Evolutionary conservation across 2,797 vertebrate species (phyloP), one percentile per base, ranked within the genome.

Genomic region (Chelon auratus): DNA sequence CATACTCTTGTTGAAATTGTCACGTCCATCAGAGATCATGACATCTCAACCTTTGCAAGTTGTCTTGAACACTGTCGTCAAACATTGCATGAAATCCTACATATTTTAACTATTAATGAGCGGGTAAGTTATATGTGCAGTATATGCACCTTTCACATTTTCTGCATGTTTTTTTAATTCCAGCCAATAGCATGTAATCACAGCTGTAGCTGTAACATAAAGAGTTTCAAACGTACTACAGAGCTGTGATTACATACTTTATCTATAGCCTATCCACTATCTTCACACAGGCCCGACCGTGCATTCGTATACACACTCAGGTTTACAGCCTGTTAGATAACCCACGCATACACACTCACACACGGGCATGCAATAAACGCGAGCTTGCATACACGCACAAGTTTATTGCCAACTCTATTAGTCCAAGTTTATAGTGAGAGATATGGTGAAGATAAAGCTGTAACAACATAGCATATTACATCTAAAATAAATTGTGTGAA

Each of bases 401-500:
- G 6, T 81, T 81, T 77, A 81, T 62, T 26, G 66, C 52, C 69
- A 9, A 36, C 52, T 62, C 13, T 45, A 78, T 85, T 75, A 75
- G 40, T 62, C 22, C 22, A 24, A 18, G 64, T 80, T 89, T 79
- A 87, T 64, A 63, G 55, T 18, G 3, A 17, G 37, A 75, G 66
- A 87, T 84, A 77, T 1, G 37, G n/a, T 14, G 4, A 50, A 45
- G 64, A 83, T 86, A 81, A 5, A 42, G 15, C 58, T n/a, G 54
- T 56, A 77, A 83, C 13, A 69, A 76, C 66, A 72, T 8, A 18
- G 47, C 9, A n/a, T 59, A 70, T 79, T 68, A 73, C 56, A 72
- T 56, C 59, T 82, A 17, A 82, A 82, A 70, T 72, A 81, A 86
- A 74, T 50, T 3, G 62, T 71, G 69, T 77, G 64, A 72, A 65